phyloP scores from a whole-genome alignment of 1,140 invertebrate genomes.

The Phocides pigmalion region DNA sequence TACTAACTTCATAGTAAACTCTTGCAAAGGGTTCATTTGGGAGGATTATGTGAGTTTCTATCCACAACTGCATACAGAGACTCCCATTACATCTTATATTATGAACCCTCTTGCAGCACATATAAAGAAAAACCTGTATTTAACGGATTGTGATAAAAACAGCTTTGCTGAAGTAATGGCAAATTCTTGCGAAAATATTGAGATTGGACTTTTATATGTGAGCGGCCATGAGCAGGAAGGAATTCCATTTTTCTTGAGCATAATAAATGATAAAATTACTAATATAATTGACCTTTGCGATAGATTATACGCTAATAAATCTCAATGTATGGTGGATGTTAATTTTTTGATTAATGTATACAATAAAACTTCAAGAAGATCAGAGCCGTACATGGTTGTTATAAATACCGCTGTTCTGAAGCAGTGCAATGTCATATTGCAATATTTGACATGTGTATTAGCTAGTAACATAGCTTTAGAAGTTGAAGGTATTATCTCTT shows the following conservation, averaged over 20 bases:
- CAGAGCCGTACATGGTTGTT: constrained; percentile 31
- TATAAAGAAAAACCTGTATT: constrained; percentile 40
- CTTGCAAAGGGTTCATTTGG: constrained; percentile 49
- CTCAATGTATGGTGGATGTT: constrained; percentile 52
- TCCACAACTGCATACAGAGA: constrained; percentile 34
- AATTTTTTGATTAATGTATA: constrained; percentile 50
- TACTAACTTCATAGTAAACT: constrained; percentile 55
- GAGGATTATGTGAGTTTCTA: constrained; percentile 49
- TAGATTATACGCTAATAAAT: constrained; percentile 60
- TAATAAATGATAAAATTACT: constrained; percentile 49
- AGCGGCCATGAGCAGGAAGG: constrained; percentile 41
- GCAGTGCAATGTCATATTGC: constrained; percentile 43
- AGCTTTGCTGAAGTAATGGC: constrained; percentile 45
- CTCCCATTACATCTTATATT: constrained; percentile 6
- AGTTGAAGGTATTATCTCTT: constrained; percentile 38
- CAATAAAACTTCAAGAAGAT: constrained; percentile 38
- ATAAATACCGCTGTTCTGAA: constrained; percentile 37
- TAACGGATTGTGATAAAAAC: constrained; percentile 44
- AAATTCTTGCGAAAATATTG: constrained; percentile 46
- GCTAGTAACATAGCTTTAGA: constrained; percentile 38
- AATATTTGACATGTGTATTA: constrained; percentile 46
- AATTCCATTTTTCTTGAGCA: constrained; percentile 38
- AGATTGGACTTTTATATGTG: constrained; percentile 61
- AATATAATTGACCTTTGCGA: constrained; percentile 50
- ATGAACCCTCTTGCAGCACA: constrained; percentile 44